Percentiles rank a stretch among this genome's conserved stretches.
phyloP scores from a whole-genome alignment of 2,113 vertebrate species.

The Hydrochoerus hydrochaeris region DNA sequence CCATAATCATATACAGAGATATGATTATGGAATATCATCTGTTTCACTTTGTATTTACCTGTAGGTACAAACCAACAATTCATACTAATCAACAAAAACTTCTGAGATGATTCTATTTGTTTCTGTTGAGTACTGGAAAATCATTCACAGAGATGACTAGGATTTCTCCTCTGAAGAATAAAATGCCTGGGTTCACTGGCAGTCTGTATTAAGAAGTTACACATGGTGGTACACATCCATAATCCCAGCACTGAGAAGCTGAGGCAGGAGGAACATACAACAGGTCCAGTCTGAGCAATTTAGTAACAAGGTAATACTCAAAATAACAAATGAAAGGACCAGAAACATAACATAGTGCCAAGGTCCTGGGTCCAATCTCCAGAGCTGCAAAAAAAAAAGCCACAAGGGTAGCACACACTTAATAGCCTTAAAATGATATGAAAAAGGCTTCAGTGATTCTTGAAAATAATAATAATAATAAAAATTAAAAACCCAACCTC shows the following conservation, averaged over 20 bases:
- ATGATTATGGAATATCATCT: no score
- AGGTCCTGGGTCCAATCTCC: not conserved
- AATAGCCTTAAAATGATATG: constrained; percentile 28
- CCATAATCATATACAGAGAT: not conserved
- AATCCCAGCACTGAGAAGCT: not conserved
- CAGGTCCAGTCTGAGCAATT: not conserved
- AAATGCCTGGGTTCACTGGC: not conserved
- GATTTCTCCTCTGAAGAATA: not conserved
- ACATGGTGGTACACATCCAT: not conserved
- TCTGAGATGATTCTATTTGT: not conserved
- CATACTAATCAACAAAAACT: not conserved
- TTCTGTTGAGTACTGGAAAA: not conserved
- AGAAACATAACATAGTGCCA: not conserved
- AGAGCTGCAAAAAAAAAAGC: not conserved
- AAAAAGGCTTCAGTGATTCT: not conserved
- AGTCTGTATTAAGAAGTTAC: not conserved
- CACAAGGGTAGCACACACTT: not conserved
- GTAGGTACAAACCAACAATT: not conserved
- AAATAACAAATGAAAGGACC: not conserved
- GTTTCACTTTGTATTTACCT: constrained; percentile 2
- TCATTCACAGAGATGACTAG: not conserved
- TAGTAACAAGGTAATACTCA: not conserved
- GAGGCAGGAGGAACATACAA: not conserved
- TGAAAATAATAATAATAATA: not conserved
- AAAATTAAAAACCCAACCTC: not conserved